Evolutionary conservation across 1,140 invertebrate species (phyloP), one percentile per base, ranked within the genome.

Genomic region (Drosophila saltans): DNA sequence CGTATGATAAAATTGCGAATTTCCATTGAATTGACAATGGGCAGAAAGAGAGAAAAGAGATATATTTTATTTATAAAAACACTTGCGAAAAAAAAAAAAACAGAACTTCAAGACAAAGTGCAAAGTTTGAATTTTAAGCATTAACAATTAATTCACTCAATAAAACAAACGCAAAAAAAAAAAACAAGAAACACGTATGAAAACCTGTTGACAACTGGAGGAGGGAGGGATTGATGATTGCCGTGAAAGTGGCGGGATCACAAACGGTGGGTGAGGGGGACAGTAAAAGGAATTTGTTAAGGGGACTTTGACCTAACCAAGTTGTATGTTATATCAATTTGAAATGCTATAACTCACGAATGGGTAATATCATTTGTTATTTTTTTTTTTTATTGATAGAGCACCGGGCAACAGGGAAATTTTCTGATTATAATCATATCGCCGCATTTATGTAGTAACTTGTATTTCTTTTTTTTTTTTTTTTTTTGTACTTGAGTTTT

Each of bases 81-180:
- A 40, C 57, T 59, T 59, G 33, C 36, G 16, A 21, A 26, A 56
- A 26, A 43, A 36, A 41, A n/a, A 9, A 48, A 36, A 16, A 10
- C 39, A 39, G 11, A 57, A 43, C 56, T 26, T 48, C 33, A 83
- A 69, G 67, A 56, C 66, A 71, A 58, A 63, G 80, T 83, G 59
- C 83, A 86, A 86, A 76, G 79, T 85, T 64, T 68, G 26, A 56
- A 45, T 85, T 75, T 52, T 52, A 43, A 52, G 48, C 66, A 68
- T 33, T 61, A 58, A 67, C 76, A 74, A 76, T 76, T 76, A 76
- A 76, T 76, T 76, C 73, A 40, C 48, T 41, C 61, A 72, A 66
- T 68, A 55, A 61, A 76, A 40, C 69, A 55, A 61, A 69, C 45
- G 21, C 26, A 24, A 48, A 16, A 45, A 16, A 52, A 52, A 52